Evolutionary conservation across 2,113 vertebrate genomes (phyloP).

Genomic region (Callospermophilus lateralis): DNA sequence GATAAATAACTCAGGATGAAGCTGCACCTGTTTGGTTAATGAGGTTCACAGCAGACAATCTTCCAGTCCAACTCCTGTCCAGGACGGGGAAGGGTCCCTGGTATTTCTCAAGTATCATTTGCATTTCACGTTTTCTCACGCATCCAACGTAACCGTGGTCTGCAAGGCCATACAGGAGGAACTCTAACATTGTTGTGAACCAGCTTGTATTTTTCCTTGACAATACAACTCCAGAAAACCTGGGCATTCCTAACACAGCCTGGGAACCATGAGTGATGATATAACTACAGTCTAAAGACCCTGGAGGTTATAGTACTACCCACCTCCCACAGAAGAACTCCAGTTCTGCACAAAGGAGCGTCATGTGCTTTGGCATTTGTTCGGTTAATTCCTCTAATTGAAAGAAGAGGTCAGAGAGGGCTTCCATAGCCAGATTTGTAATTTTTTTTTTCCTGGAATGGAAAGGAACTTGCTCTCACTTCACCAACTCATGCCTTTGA

Average conservation of each 20-base stretch:
- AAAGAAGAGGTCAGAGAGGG: slow-evolving; percentile 30
- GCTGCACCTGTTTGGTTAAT: no score
- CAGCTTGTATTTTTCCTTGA: background rate
- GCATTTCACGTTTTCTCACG: background rate
- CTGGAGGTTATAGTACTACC: background rate
- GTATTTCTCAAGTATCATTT: background rate
- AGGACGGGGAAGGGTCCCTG: background rate
- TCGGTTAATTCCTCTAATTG: slow-evolving; percentile 61
- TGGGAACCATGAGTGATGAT: background rate
- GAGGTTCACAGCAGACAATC: background rate
- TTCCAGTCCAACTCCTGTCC: no score
- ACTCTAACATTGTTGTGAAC: background rate
- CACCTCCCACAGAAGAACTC: background rate
- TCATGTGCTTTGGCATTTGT: background rate
- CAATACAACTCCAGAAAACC: no score
- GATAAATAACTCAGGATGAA: background rate
- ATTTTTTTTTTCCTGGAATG: slow-evolving; percentile 43
- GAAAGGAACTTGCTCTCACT: slow-evolving; percentile 60
- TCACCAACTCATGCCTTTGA: slow-evolving; percentile 27
- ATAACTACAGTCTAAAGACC: background rate
- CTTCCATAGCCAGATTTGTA: background rate
- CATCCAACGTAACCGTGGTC: background rate
- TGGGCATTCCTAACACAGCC: background rate
- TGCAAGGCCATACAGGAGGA: background rate
- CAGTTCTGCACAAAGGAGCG: background rate